These are phyloP conservation scores for Zaprionus kolodkinae DNA, from an alignment of 1,140 invertebrate genomes.

Conservation along the genomic window DNA sequence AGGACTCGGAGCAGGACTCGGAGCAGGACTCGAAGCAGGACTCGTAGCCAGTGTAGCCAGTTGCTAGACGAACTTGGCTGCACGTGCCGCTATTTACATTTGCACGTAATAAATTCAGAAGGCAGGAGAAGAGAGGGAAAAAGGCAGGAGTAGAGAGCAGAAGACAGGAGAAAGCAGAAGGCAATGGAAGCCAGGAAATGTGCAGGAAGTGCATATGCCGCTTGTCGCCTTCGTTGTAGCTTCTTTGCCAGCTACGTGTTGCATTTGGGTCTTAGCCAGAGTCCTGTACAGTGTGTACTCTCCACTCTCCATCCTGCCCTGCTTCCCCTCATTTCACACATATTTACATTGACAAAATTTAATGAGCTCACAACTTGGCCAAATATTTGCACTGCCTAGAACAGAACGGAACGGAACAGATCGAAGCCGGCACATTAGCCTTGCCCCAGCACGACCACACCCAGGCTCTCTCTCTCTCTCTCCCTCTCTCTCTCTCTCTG, in stretches of 20 bases:
- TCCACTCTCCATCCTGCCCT: not conserved
- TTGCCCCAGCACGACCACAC: not conserved
- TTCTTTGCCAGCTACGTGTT: constrained; percentile 61
- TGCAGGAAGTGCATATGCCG: constrained; percentile 74
- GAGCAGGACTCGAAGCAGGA: constrained; percentile 4
- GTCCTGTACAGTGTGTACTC: not conserved
- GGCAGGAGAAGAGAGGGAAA: not conserved
- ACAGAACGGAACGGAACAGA: constrained; percentile 12
- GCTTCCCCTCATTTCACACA: constrained; percentile 21
- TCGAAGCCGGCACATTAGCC: constrained; percentile 52
- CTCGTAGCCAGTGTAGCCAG: constrained; percentile 10
- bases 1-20: not conserved
- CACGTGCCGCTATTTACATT: constrained; percentile 83
- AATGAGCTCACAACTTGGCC: constrained; percentile 73
- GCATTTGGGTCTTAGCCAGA: constrained; percentile 41
- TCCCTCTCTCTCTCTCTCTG: too few relatives aligned
- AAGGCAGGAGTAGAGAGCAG: constrained; percentile 46
- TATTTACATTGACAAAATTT: constrained; percentile 78
- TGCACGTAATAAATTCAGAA: constrained; percentile 81
- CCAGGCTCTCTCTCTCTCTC: too few relatives aligned
- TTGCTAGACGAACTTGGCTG: constrained; percentile 32
- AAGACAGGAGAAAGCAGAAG: not conserved
- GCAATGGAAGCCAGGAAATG: constrained; percentile 59
- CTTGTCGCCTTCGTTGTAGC: constrained; percentile 27
- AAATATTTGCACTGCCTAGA: constrained; percentile 60